Evolutionary conservation across 2,888 invertebrate genomes (phyloP).

Genomic region (Ochropleura leucogaster): DNA sequence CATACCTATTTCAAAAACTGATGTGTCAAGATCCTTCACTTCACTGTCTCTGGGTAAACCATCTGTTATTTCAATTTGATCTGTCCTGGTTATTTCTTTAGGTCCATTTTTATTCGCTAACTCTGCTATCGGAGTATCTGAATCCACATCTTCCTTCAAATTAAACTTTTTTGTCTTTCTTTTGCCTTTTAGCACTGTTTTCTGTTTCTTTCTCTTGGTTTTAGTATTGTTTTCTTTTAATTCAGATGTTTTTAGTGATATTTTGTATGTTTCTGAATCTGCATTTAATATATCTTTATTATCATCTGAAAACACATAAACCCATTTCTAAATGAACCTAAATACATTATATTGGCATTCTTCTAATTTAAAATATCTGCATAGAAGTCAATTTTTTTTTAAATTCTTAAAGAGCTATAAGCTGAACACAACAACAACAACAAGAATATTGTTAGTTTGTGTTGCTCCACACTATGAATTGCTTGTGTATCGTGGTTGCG

Average conservation of each 20-base stretch:
- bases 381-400: not conserved
- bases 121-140: slow-evolving; percentile 73
- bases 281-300: slow-evolving; percentile 27
- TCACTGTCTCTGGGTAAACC: not conserved
- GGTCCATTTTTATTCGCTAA: slow-evolving; percentile 59
- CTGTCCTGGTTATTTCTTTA: not conserved
- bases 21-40: not conserved
- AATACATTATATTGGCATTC: not conserved
- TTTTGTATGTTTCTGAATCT: slow-evolving; percentile 3
- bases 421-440: too few species aligned
- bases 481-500: too few species aligned
- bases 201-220: slow-evolving; percentile 60
- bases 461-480: too few species aligned
- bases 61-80: slow-evolving; percentile 18
- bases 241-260: slow-evolving; percentile 1
- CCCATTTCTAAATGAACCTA: not conserved
- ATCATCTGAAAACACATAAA: slow-evolving; percentile 35
- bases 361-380: not conserved
- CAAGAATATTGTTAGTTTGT: too few species aligned
- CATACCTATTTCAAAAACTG: slow-evolving; percentile 36
- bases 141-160: slow-evolving; percentile 68
- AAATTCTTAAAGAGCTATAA: not conserved
- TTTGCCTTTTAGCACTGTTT: slow-evolving; percentile 36
- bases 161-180: slow-evolving; percentile 23
- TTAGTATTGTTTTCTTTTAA: slow-evolving; percentile 19